Conservation (phyloP, 2,797 vertebrate species). For the Phalanger gymnotis region DNA sequence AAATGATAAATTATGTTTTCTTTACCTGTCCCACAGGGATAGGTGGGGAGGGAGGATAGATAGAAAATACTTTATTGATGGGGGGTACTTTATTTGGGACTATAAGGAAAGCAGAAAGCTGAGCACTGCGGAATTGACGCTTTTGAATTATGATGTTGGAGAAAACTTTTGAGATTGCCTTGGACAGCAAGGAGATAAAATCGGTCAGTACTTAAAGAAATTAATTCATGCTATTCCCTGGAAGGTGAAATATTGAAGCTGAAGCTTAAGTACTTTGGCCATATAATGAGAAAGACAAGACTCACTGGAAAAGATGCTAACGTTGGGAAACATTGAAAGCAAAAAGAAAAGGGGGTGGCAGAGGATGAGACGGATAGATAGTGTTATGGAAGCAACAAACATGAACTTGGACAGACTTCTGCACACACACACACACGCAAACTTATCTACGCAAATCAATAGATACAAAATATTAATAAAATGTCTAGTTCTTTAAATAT, state of each 20-base stretch:
- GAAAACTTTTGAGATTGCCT: neutral
- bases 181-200: neutral
- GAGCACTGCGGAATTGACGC: neutral
- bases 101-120: neutral
- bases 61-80: neutral
- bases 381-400: neutral
- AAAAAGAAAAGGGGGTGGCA: neutral
- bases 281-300: neutral
- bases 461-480: neutral
- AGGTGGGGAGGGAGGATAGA: neutral
- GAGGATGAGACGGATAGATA: neutral
- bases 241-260: neutral
- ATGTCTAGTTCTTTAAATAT: neutral
- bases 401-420: neutral
- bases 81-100: neutral
- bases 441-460: neutral
- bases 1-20: neutral
- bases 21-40: neutral
- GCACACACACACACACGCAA: too few species aligned
- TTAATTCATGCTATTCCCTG: neutral
- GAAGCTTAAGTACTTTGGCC: neutral
- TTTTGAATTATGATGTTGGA: neutral
- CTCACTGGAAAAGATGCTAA: neutral
- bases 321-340: neutral
- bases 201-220: neutral